Evolutionary conservation across 1,140 invertebrate genomes (phyloP), one percentile per base, ranked within the genome.

Genomic region (Leptinotarsa undecemlineata): DNA sequence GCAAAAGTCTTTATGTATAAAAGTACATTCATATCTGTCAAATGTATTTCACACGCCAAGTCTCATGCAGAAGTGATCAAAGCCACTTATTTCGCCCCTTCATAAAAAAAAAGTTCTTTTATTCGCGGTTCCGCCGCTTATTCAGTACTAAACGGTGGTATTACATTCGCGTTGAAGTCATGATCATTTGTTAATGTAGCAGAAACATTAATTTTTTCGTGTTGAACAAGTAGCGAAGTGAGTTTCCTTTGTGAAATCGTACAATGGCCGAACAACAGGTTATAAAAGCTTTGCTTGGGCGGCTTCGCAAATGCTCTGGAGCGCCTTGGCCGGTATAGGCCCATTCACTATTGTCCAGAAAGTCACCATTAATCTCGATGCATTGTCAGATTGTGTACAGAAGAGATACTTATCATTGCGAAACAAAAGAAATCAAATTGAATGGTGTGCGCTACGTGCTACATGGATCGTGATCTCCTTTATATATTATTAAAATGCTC

Each of bases 381-480:
- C 61, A 75, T 75, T 75, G 74, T 75, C 69, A 75, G 74, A 48
- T 48, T 64, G 60, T 68, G 64, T 66, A 68, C 51, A 69, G 73
- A 71, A 62, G 68, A 75, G 74, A 75, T 75, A 75, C 74, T 75
- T 75, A 75, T 75, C 74, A 71, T 70, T 71, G 68, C 61, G 48
- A 71, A 71, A 75, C 74, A 75, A 75, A 75, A 75, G 74, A 75
- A 75, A 71, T 75, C 74, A 75, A 75, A 75, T 75, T 75, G 74
- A 71, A 75, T 75, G 71, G 62, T 66, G 67, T 11, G 51, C 74
- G 74, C 68, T 69, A 71, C 71, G 69, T 71, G 61, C 60, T 47
- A 57, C 74, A 66, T 42, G 69, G 47, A 71, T 75, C 74, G 74
- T 71, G 68, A 75, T 75, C 74, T 66, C 62, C 51, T 75, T 75